Evolutionary conservation across 2,888 invertebrate genomes (phyloP).

Genomic region (Platerodrilus igneus): DNA sequence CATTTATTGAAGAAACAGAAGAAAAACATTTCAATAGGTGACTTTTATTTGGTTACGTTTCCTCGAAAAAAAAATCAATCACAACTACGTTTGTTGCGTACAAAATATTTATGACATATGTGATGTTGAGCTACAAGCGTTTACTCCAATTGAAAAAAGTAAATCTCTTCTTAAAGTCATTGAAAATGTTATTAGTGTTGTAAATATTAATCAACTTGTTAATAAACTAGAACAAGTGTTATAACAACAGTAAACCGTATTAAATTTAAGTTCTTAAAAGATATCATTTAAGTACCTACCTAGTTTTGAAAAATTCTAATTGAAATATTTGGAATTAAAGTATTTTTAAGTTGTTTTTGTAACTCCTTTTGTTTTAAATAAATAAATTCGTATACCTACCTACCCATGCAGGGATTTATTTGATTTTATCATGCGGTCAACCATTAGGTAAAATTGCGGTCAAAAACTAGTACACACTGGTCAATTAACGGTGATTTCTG

Average conservation of each 20-base stretch:
- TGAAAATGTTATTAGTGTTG: slow-evolving; percentile 4
- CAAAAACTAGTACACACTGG: not conserved
- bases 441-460: not conserved
- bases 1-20: slow-evolving; percentile 9
- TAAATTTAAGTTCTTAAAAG: slow-evolving; percentile 6
- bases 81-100: slow-evolving; percentile 7
- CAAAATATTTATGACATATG: slow-evolving; percentile 6
- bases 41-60: slow-evolving; percentile 6
- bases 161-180: slow-evolving; percentile 5
- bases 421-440: slow-evolving; percentile 1
- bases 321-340: too few relatives aligned
- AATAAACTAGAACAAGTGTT: slow-evolving; percentile 2
- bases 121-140: slow-evolving; percentile 5
- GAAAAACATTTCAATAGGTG: slow-evolving; percentile 6
- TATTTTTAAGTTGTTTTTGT: too few relatives aligned
- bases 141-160: slow-evolving; percentile 2
- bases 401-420: not conserved
- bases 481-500: slow-evolving; percentile 2
- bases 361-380: not conserved
- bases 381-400: not conserved
- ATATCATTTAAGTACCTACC: slow-evolving; percentile 1
- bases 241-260: slow-evolving; percentile 3
- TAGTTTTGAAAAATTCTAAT: too few relatives aligned
- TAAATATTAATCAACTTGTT: not conserved
- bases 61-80: slow-evolving; percentile 4